A percentile compares a stretch with the other conserved stretches of the same genome.
phyloP scores from a whole-genome alignment of 2,888 invertebrate species.

The Heliconius charithonia region DNA sequence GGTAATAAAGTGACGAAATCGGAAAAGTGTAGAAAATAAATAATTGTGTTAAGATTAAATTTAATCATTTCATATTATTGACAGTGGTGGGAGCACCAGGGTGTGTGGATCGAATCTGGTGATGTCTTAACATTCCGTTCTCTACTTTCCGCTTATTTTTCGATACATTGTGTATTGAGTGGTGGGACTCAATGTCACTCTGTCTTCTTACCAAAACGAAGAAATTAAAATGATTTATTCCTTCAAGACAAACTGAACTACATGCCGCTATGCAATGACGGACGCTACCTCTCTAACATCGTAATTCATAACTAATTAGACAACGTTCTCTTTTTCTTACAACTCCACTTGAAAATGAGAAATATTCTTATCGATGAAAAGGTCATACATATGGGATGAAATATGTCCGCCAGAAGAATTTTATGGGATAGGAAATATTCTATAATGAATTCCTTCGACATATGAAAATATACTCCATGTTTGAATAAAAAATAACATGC shows the following conservation, averaged over 20 bases:
- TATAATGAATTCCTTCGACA: conserved; percentile 13
- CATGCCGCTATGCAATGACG: too few relatives aligned
- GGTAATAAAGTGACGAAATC: background rate
- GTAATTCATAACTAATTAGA: background rate
- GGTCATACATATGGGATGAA: conserved; percentile 6
- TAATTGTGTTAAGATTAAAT: background rate
- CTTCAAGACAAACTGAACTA: too few relatives aligned
- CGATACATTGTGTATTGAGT: too few relatives aligned
- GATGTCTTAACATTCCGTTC: too few relatives aligned
- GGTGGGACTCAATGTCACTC: too few relatives aligned
- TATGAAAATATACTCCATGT: background rate
- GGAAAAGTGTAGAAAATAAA: background rate
- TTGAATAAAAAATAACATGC: conserved; percentile 16
- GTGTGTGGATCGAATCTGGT: too few relatives aligned
- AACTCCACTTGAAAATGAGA: background rate
- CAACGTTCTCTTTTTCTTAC: background rate
- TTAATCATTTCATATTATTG: too few relatives aligned
- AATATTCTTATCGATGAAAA: background rate
- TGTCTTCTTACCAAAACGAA: too few relatives aligned
- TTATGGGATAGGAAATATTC: background rate
- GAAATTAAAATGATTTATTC: too few relatives aligned
- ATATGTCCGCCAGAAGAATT: background rate
- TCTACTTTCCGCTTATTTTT: too few relatives aligned
- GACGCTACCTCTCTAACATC: too few relatives aligned
- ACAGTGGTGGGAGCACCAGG: too few relatives aligned